Evolutionary conservation across 2,113 vertebrate genomes (phyloP).

Genomic region (Tyrannus savana): DNA sequence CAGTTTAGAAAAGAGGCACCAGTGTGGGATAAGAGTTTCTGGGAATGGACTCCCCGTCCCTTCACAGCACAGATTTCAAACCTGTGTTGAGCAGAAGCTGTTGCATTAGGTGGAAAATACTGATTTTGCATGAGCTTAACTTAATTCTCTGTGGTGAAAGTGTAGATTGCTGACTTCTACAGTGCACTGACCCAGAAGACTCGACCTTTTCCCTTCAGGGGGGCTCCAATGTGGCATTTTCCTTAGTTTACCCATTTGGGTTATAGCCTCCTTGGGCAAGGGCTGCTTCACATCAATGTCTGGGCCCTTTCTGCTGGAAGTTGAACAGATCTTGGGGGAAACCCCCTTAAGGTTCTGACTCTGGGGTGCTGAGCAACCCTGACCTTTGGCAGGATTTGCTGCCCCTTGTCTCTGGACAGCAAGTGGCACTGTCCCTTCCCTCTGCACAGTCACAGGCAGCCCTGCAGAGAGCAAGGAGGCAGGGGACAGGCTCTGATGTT

Average conservation of each 20-base stretch:
- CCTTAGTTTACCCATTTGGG: fast-evolving
- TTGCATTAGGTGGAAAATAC: background rate
- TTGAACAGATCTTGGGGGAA: background rate
- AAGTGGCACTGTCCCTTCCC: background rate
- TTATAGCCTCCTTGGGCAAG: background rate
- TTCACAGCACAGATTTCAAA: background rate
- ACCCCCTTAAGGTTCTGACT: background rate
- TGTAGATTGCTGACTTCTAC: background rate
- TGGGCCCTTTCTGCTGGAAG: background rate
- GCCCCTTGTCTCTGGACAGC: background rate
- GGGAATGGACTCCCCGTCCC: background rate
- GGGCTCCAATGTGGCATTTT: background rate
- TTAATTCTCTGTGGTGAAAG: background rate
- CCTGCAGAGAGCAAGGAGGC: background rate
- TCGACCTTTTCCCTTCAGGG: background rate
- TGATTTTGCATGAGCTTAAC: background rate
- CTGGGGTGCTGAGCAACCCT: background rate
- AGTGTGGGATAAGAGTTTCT: background rate
- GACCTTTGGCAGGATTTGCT: background rate
- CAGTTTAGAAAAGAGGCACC: background rate
- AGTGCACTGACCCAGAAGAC: background rate
- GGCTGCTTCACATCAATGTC: background rate
- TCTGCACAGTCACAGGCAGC: background rate
- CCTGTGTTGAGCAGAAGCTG: background rate
- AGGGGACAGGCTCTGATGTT: background rate